These are phyloP conservation scores for Tychaedon coryphoeus DNA, from an alignment of 2,113 vertebrate species.

Conservation along the genomic window DNA sequence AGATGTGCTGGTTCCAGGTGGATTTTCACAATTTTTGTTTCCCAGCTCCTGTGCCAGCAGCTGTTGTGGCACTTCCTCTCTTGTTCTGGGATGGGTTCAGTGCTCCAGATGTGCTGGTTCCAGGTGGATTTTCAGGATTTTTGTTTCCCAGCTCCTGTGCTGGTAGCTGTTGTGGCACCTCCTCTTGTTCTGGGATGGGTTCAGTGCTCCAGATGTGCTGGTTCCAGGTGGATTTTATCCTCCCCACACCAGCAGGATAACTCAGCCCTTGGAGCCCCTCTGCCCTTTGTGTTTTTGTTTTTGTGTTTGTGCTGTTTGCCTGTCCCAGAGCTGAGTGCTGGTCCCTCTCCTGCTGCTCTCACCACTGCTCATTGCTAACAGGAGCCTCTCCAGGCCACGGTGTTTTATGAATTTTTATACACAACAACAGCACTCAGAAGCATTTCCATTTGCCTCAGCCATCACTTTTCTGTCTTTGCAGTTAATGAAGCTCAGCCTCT, in stretches of 20 bases:
- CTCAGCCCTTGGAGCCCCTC: not conserved
- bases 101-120: not conserved
- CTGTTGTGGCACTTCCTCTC: not conserved
- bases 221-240: not conserved
- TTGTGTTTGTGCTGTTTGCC: not conserved
- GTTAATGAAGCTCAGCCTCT: not conserved
- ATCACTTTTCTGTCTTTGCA: not conserved
- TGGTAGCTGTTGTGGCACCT: not conserved
- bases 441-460: not conserved
- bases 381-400: not conserved
- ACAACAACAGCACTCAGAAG: not conserved
- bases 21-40: not conserved
- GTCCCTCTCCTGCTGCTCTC: not conserved
- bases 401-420: not conserved
- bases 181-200: not conserved
- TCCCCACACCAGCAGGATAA: fast-evolving
- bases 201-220: not conserved
- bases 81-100: not conserved
- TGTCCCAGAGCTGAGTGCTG: not conserved
- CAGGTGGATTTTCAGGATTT: not conserved
- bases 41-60: not conserved
- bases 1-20: no score
- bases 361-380: not conserved
- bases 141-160: not conserved
- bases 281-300: not conserved